phyloP scores from a whole-genome alignment of 1,140 invertebrate species.

The Penaeus indicus region DNA sequence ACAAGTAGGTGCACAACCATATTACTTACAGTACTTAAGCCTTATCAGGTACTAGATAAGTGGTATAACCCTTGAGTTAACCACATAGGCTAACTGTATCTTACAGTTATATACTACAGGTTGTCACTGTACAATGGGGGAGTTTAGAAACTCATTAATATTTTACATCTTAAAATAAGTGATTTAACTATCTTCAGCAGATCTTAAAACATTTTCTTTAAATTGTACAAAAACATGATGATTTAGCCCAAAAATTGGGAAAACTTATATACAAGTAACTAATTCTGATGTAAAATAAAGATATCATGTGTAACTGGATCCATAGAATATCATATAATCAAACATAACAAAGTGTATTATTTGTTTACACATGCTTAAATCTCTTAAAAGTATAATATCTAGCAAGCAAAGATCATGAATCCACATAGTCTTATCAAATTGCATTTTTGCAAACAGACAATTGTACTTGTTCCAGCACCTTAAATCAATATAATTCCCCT shows the following conservation, averaged over 20 bases:
- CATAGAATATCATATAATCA: slow-evolving; percentile 59
- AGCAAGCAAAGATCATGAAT: slow-evolving; percentile 60
- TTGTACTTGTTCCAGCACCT: slow-evolving; percentile 63
- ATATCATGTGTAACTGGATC: slow-evolving; percentile 38
- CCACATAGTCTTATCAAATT: slow-evolving; percentile 57
- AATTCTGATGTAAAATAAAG: slow-evolving; percentile 43
- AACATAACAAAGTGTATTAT: slow-evolving; percentile 56
- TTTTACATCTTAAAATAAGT: background rate
- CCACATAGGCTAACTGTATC: slow-evolving; percentile 58
- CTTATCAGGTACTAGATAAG: slow-evolving; percentile 62
- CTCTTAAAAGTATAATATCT: slow-evolving; percentile 63
- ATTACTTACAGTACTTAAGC: slow-evolving; percentile 54
- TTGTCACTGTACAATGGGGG: background rate
- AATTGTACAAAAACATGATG: slow-evolving; percentile 40
- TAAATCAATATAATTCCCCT: slow-evolving; percentile 57
- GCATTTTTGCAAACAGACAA: slow-evolving; percentile 58
- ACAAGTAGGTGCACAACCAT: slow-evolving; percentile 50
- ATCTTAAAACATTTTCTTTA: background rate
- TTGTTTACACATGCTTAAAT: slow-evolving; percentile 55
- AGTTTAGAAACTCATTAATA: too few species aligned
- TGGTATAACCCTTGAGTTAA: slow-evolving; percentile 35
- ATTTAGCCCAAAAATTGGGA: slow-evolving; percentile 51
- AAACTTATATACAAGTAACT: slow-evolving; percentile 61
- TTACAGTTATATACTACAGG: slow-evolving; percentile 47
- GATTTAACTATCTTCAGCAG: background rate